Evolutionary conservation across 2,888 invertebrate species (phyloP).

Genomic region (Eupithecia tripunctaria): DNA sequence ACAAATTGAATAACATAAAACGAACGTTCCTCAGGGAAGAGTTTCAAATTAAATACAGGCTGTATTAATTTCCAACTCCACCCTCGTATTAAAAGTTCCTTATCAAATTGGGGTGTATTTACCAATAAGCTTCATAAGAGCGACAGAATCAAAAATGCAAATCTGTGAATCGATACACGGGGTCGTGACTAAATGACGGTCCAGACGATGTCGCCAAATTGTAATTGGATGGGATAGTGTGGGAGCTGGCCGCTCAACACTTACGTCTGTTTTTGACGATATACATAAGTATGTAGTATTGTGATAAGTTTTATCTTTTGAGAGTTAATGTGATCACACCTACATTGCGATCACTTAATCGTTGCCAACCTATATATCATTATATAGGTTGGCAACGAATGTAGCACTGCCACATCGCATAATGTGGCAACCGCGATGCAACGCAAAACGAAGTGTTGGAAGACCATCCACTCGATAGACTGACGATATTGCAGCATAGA

Average conservation of each 20-base stretch:
- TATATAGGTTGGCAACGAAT: no score
- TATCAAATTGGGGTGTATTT: neutral
- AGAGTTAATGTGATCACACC: neutral
- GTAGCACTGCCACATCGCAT: no score
- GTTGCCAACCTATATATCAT: no score
- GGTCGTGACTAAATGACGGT: conserved; percentile 25
- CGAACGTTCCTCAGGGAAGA: neutral
- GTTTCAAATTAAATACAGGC: neutral
- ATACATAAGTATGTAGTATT: no score
- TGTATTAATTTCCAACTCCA: neutral
- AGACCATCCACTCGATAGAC: no score
- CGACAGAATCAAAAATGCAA: conserved; percentile 24
- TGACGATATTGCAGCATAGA: no score
- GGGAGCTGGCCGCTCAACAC: neutral
- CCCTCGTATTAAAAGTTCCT: neutral
- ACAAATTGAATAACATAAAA: neutral
- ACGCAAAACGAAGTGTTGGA: no score
- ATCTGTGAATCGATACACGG: conserved; percentile 28
- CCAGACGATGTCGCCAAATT: conserved; percentile 27
- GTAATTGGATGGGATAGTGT: conserved; percentile 23
- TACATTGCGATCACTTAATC: neutral
- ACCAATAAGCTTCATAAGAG: neutral
- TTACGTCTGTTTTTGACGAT: neutral
- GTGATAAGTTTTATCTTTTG: no score
- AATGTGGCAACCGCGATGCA: no score